Percentiles rank a stretch among this genome's conserved stretches.
These are phyloP conservation scores for Agrotis segetum DNA, from an alignment of 2,888 invertebrate genomes.

Conservation along the genomic window DNA sequence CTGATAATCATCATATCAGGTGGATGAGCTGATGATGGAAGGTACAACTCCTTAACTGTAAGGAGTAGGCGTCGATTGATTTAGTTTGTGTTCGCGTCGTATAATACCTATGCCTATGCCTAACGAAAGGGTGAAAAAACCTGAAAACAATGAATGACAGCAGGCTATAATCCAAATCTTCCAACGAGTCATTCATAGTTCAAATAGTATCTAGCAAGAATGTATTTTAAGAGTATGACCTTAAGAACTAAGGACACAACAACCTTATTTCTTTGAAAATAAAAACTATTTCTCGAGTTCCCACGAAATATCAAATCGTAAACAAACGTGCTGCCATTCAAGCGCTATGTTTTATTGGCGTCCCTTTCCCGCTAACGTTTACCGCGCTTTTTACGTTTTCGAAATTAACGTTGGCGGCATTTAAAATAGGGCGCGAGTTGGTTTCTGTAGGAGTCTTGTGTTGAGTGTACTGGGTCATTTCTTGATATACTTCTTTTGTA, in stretches of 20 bases:
- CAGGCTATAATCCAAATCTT: too few relatives aligned
- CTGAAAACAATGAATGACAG: too few relatives aligned
- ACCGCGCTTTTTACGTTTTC: slow-evolving; percentile 89
- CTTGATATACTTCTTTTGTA: slow-evolving; percentile 89
- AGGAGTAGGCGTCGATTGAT: too few relatives aligned
- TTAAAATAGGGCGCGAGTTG: slow-evolving; percentile 89
- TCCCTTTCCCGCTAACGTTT: slow-evolving; percentile 88
- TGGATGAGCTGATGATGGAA: too few relatives aligned
- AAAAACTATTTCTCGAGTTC: slow-evolving; percentile 87
- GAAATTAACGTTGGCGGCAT: slow-evolving; percentile 89
- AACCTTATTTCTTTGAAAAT: slow-evolving; percentile 85
- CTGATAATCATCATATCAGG: too few relatives aligned
- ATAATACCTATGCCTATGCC: too few relatives aligned
- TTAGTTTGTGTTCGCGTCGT: too few relatives aligned
- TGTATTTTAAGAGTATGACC: slow-evolving; percentile 78
- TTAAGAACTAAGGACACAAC: slow-evolving; percentile 76
- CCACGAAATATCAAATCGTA: slow-evolving; percentile 87
- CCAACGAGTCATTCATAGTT: slow-evolving; percentile 37
- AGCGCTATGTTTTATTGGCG: slow-evolving; percentile 89
- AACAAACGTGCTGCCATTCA: slow-evolving; percentile 88
- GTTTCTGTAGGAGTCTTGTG: slow-evolving; percentile 86
- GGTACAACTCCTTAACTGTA: too few relatives aligned
- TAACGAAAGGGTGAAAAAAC: too few relatives aligned
- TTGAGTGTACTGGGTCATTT: slow-evolving; percentile 85
- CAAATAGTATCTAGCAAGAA: slow-evolving; percentile 62